A percentile compares a stretch with the other conserved stretches of the same genome.
Evolutionary conservation across 2,888 invertebrate genomes (phyloP).

Genomic region (Macrosoma leucophasiata): DNA sequence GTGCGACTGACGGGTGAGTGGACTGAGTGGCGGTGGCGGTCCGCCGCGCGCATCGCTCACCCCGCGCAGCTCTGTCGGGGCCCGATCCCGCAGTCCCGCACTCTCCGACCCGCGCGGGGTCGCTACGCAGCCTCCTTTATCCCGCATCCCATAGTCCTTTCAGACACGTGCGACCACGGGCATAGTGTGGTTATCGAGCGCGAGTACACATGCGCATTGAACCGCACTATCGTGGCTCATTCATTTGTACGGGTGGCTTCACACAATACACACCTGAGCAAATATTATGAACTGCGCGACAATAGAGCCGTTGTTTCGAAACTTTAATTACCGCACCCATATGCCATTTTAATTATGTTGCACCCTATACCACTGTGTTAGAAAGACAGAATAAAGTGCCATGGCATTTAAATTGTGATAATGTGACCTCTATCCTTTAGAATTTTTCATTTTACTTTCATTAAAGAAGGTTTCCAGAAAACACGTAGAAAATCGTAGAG

Average conservation of each 20-base stretch:
- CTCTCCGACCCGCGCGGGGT: constrained; percentile 30
- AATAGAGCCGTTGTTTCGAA: constrained; percentile 53
- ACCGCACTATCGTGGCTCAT: constrained; percentile 52
- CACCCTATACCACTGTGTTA: too few relatives aligned
- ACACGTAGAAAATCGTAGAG: too few relatives aligned
- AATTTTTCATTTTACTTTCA: too few relatives aligned
- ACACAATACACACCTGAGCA: constrained; percentile 61
- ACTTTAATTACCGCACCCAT: constrained; percentile 43
- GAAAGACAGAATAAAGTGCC: too few relatives aligned
- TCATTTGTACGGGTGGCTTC: constrained; percentile 39
- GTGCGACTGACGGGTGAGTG: constrained; percentile 49
- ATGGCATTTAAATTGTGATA: too few relatives aligned
- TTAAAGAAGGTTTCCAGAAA: too few relatives aligned
- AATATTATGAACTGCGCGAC: constrained; percentile 59
- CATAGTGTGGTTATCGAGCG: constrained; percentile 69
- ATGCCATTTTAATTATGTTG: too few relatives aligned
- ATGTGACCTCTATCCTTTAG: too few relatives aligned
- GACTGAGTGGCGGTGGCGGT: constrained; percentile 29
- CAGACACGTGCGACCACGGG: constrained; percentile 55
- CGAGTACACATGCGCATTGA: constrained; percentile 65
- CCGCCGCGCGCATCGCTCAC: constrained; percentile 33
- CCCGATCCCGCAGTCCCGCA: constrained; percentile 18
- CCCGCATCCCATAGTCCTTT: constrained; percentile 37
- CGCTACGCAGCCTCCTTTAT: constrained; percentile 55
- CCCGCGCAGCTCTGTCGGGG: constrained; percentile 9